Percentiles rank a stretch among this genome's conserved stretches.
These are phyloP conservation scores for Trinorchestia longiramus DNA, from an alignment of 1,140 invertebrate species.

Conservation along the genomic window DNA sequence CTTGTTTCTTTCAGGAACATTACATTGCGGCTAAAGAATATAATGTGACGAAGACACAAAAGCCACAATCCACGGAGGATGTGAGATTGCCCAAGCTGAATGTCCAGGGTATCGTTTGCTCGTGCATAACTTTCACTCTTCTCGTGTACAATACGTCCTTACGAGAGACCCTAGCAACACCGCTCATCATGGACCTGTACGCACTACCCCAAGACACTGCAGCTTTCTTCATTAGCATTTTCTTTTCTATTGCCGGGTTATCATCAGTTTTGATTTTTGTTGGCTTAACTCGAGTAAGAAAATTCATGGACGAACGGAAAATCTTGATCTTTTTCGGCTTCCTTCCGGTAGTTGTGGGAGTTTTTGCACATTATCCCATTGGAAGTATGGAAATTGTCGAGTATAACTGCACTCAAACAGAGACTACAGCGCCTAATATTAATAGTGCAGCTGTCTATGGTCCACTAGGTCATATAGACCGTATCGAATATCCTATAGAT, in stretches of 20 bases:
- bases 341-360: neutral
- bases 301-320: neutral
- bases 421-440: neutral
- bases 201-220: neutral
- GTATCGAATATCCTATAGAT: neutral
- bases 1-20: constrained; percentile 35
- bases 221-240: constrained; percentile 25
- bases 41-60: neutral
- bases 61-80: neutral
- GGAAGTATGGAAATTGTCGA: neutral
- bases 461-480: neutral
- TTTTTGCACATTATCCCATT: neutral
- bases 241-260: neutral
- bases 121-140: neutral
- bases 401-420: neutral
- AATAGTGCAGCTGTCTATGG: neutral
- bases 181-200: neutral
- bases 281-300: neutral
- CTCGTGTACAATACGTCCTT: constrained; percentile 1
- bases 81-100: neutral
- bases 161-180: constrained; percentile 26
- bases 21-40: constrained; percentile 41
- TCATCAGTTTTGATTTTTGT: constrained; percentile 5
- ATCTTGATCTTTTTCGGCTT: neutral
- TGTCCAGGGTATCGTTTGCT: constrained; percentile 7